phyloP scores from a whole-genome alignment of 2,888 invertebrate species.

The Hypercompe scribonia region DNA sequence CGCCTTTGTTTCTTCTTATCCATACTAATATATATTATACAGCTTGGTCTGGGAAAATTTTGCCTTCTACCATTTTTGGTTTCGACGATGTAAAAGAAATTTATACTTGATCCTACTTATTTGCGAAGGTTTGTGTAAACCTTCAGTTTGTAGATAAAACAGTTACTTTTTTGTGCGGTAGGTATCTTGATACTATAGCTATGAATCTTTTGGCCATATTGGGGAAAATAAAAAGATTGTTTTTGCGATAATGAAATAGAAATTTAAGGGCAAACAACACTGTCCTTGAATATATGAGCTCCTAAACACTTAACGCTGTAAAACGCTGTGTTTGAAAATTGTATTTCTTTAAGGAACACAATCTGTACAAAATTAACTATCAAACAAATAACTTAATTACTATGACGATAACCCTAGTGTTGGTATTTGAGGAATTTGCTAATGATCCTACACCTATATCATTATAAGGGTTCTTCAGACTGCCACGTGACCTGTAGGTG shows the following conservation, averaged over 20 bases:
- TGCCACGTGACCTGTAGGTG: constrained; percentile 33
- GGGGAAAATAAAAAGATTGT: background rate
- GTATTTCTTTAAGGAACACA: too few relatives aligned
- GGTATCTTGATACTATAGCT: background rate
- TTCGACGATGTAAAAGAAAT: constrained; percentile 10
- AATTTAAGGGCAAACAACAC: too few relatives aligned
- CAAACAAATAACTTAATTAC: constrained; percentile 44
- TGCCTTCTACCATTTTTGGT: constrained; percentile 21
- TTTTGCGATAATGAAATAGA: background rate
- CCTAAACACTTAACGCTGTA: background rate
- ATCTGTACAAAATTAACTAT: constrained; percentile 43
- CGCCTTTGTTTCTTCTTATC: constrained; percentile 34
- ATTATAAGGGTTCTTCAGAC: constrained; percentile 52
- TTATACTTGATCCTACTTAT: constrained; percentile 18
- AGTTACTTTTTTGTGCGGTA: background rate
- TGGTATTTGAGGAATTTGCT: constrained; percentile 57
- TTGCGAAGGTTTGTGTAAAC: background rate
- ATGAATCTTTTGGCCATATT: background rate
- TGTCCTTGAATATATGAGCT: background rate
- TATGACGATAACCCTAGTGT: constrained; percentile 46
- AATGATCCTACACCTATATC: constrained; percentile 62
- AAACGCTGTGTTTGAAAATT: too few relatives aligned
- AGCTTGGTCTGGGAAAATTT: constrained; percentile 10
- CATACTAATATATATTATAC: constrained; percentile 27
- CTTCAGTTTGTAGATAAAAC: constrained; percentile 13